phyloP scores from a whole-genome alignment of 2,888 invertebrate genomes.

The Luffia ferchaultella region DNA sequence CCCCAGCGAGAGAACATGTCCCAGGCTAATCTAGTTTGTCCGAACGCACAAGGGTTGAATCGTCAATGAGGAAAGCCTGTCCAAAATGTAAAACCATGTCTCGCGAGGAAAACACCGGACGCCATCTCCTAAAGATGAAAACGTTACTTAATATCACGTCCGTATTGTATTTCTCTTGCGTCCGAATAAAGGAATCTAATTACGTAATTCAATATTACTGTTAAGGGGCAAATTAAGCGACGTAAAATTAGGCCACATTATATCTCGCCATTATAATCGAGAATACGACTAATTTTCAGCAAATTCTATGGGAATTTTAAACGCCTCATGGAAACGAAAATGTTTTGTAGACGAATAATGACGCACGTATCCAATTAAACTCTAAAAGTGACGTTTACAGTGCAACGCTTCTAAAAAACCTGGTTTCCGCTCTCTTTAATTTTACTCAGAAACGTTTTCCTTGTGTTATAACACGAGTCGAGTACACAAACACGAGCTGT shows the following conservation, averaged over 20 bases:
- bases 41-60: conserved; percentile 63
- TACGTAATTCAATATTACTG: neutral
- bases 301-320: too few species aligned
- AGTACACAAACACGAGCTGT: too few species aligned
- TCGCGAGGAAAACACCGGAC: conserved; percentile 30
- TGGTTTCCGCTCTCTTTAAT: neutral
- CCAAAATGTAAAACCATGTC: conserved; percentile 52
- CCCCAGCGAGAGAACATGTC: conserved; percentile 58
- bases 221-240: too few species aligned
- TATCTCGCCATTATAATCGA: too few species aligned
- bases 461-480: too few species aligned
- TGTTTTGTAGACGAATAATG: too few species aligned
- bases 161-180: neutral
- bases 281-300: too few species aligned
- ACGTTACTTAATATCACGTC: neutral
- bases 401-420: neutral
- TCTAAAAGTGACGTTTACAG: neutral
- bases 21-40: conserved; percentile 61
- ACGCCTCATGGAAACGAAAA: too few species aligned
- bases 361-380: neutral
- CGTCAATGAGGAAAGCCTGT: conserved; percentile 52
- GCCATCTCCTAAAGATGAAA: conserved; percentile 23
- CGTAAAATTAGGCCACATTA: too few species aligned
- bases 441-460: too few species aligned
- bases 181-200: neutral